Percentiles rank a stretch among this genome's conserved stretches.
Conservation (phyloP, 2,113 vertebrate species). For the Isurus oxyrinchus region DNA sequence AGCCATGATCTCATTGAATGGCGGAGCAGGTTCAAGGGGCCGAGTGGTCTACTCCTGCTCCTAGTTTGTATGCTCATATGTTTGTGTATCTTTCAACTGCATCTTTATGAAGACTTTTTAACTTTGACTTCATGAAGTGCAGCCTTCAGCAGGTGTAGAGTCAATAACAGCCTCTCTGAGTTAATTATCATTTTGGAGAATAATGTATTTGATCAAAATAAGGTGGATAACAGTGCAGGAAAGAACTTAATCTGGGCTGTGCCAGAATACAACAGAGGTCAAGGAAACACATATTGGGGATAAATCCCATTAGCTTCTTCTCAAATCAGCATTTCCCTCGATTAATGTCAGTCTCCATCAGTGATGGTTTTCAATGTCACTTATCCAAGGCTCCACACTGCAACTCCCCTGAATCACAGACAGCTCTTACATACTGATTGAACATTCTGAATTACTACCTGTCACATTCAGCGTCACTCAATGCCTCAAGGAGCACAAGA, state of each 20-base stretch:
- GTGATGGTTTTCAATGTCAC: neutral
- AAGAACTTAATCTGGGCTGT: neutral
- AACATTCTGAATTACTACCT: neutral
- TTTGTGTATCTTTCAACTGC: neutral
- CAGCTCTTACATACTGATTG: neutral
- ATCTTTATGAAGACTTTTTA: neutral
- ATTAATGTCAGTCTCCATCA: neutral
- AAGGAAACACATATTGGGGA: neutral
- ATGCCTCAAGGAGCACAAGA: fast-evolving
- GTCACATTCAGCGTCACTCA: neutral
- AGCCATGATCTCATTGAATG: too few species aligned
- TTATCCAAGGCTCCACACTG: neutral
- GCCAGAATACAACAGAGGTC: neutral
- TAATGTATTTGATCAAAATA: neutral
- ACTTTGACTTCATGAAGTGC: neutral
- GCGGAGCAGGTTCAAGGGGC: too few species aligned
- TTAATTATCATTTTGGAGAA: neutral
- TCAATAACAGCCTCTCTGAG: neutral
- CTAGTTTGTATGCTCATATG: too few species aligned
- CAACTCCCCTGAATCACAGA: neutral
- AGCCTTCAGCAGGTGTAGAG: neutral
- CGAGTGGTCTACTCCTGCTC: too few species aligned
- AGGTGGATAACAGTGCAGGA: neutral
- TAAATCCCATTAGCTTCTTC: neutral
- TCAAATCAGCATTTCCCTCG: neutral